Evolutionary conservation across 2,888 invertebrate species (phyloP), one percentile per base, ranked within the genome.

Genomic region (Metallyticus violacea): DNA sequence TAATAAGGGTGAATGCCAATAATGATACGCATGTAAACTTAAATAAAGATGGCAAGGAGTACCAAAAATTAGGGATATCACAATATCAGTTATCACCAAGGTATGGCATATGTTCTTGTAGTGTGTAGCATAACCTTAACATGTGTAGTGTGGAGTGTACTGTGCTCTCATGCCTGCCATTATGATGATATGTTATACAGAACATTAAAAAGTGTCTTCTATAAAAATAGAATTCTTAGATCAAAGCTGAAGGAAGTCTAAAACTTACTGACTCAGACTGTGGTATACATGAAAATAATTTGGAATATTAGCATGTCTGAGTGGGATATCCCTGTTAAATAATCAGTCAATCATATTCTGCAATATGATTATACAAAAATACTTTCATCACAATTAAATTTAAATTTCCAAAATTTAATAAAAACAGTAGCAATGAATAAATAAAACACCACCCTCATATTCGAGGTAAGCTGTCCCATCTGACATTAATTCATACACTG

Each of bases 381-480:
- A 62, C 40, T 62, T 62, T 62, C 40, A 15, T 22, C 40, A 62
- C 40, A 62, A 62, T 62, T 62, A 62, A 62, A 62, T 15, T 62
- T 62, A 15, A 62, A 62, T 15, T 62, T 62, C 22, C 40, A 9
- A 62, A 62, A 9, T 62, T 62, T 62, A 9, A 62, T 15, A 15
- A 62, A 62, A 62, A 62, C 40, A 15, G 40, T 62, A 62, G 40
- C 40, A 62, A 62, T 62, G 40, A 62, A 62, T 15, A 62, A 15
- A 62, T 62, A 62, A 62, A 62, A 62, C 22, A 62, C 40, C 40
- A 62, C 40, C 40, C 40, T 62, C 40, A 15, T 62, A 62, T 22
- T 62, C 15, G 15, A 62, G 40, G 40, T 62, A 15, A 62, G 40
- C 83, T 83, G 83, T 83, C 83, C 83, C 83, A 83, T 83, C 83